phyloP scores from a whole-genome alignment of 1,140 invertebrate genomes.

The Calephelis virginiensis region DNA sequence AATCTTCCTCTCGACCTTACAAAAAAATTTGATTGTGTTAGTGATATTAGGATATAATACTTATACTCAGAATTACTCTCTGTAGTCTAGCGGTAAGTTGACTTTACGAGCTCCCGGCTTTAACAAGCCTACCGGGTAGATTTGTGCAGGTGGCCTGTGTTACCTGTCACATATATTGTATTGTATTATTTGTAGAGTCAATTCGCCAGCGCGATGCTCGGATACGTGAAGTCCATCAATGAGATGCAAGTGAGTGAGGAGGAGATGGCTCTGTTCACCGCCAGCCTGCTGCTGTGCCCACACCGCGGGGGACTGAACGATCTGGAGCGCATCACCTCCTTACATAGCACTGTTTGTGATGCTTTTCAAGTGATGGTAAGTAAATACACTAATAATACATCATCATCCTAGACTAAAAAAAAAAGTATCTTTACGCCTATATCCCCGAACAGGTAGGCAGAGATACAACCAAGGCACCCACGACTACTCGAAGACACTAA shows the following conservation, averaged over 20 bases:
- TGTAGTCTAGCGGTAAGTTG: no score
- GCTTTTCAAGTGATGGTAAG: slow-evolving; percentile 88
- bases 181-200: slow-evolving; percentile 77
- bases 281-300: slow-evolving; percentile 90
- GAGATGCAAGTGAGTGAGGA: slow-evolving; percentile 90
- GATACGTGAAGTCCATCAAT: slow-evolving; percentile 90
- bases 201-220: slow-evolving; percentile 86
- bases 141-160: background rate
- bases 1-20: no score
- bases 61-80: no score
- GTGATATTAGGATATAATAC: no score
- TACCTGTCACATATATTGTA: background rate
- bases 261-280: slow-evolving; percentile 94
- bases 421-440: no score
- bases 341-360: slow-evolving; percentile 91
- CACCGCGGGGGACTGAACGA: slow-evolving; percentile 90
- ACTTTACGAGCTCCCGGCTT: no score
- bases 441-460: no score
- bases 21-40: no score
- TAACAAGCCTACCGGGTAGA: no score
- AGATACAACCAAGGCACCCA: no score
- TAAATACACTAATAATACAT: background rate
- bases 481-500: no score
- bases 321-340: slow-evolving; percentile 83
- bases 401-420: no score